Conservation (phyloP, 2,797 vertebrate species). For the Neosilurus mollespiculum region DNA sequence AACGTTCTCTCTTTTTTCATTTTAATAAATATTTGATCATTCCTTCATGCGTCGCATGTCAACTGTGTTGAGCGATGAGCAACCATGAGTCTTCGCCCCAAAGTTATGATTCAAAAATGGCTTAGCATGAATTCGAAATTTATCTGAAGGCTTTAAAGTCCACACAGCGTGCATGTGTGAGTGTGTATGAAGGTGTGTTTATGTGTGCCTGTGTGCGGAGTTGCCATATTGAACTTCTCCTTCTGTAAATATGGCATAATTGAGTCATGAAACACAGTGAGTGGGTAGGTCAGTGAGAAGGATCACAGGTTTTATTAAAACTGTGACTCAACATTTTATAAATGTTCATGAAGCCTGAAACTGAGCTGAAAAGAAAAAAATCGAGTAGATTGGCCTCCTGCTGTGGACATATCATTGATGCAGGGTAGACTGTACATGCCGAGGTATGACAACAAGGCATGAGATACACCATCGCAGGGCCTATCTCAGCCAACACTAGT, state of each 20-base stretch:
- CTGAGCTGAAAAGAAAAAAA: background rate
- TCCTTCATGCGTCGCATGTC: background rate
- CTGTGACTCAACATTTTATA: background rate
- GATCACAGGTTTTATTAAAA: constrained; percentile 32
- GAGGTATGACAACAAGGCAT: too few relatives aligned
- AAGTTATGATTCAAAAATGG: background rate
- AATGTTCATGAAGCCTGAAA: background rate
- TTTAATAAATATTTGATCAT: background rate
- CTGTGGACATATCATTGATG: background rate
- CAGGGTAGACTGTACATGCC: background rate
- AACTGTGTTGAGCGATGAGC: background rate
- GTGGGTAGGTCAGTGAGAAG: constrained; percentile 40
- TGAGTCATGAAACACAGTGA: constrained; percentile 12
- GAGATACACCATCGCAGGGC: too few relatives aligned
- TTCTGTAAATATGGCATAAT: constrained; percentile 1
- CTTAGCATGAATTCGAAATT: background rate
- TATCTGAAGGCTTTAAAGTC: background rate
- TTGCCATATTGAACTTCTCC: background rate
- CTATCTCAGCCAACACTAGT: too few relatives aligned
- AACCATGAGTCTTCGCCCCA: background rate
- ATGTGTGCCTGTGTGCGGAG: background rate
- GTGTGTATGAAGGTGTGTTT: background rate
- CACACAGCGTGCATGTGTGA: background rate
- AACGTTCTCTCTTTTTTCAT: background rate
- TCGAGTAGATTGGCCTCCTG: background rate